Evolutionary conservation across 2,888 invertebrate genomes (phyloP), one percentile per base, ranked within the genome.

Genomic region (Pasiphila rectangulata): DNA sequence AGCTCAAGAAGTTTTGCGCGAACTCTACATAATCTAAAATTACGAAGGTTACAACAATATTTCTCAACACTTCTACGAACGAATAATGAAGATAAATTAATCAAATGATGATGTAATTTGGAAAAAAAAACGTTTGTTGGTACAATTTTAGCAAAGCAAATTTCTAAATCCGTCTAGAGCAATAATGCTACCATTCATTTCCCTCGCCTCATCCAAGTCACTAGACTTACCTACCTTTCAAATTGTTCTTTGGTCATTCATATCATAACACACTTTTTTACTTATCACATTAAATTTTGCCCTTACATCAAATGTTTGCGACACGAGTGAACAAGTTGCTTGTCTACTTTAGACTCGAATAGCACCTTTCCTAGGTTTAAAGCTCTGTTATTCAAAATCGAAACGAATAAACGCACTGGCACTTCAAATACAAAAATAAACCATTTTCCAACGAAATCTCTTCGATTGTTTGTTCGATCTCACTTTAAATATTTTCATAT

Each of bases 401-500:
- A 46, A 50, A 32, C n/a, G 37, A 45, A 42, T 51, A 51, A 46
- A 54, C 43, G 44, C 48, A 35, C 21, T 35, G 23, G 15, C 34
- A 37, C 19, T 6, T 17, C 19, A 39, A 46, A 17, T 16, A 15
- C 21, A 24, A 34, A 27, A 25, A 38, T 20, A 29, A 40, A 30
- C 17, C 17, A 32, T 13, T 7, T 27, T 27, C 6, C 3, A 19
- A 7, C 5, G 2, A 7, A 6, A 20, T 35, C 15, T 25, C 20
- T 3, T 16, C 35, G 15, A 10, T 35, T 20, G 40, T 37, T 45
- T 41, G 23, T 32, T 40, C 30, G 6, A 45, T 38, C 34, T 17
- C 19, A 39, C 40, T 39, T 23, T 4, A 21, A 40, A 27, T 20
- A 25, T 20, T 40, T 38, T 21, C 10, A 32, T 25, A 37, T 17